A percentile compares a stretch with the other conserved stretches of the same genome.
phyloP scores from a whole-genome alignment of 2,113 vertebrate species.

The Perca schrenkii region DNA sequence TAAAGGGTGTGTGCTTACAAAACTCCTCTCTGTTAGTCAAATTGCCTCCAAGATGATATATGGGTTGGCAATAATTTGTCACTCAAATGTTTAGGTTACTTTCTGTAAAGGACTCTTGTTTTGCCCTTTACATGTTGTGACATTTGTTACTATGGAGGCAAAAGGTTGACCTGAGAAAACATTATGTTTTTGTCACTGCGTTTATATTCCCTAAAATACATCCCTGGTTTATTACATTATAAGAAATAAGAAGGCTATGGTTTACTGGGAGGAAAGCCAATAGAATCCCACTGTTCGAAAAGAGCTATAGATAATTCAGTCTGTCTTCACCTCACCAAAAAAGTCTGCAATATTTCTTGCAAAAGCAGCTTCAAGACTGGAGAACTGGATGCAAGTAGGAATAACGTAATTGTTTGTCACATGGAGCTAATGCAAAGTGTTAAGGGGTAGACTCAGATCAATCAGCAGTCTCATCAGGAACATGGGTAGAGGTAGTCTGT shows the following conservation, averaged over 20 bases:
- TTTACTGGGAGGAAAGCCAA: slow-evolving; percentile 58
- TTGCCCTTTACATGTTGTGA: slow-evolving; percentile 19
- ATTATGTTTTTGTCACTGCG: slow-evolving; percentile 3
- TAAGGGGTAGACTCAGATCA: slow-evolving; percentile 61
- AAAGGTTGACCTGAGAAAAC: slow-evolving; percentile 28
- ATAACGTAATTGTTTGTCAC: slow-evolving; percentile 49
- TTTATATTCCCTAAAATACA: slow-evolving; percentile 15
- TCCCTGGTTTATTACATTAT: slow-evolving; percentile 35
- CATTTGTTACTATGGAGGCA: slow-evolving; percentile 13
- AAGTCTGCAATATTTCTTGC: slow-evolving; percentile 36
- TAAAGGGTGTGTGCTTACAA: slow-evolving; percentile 14
- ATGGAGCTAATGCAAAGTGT: slow-evolving; percentile 49
- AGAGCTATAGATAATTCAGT: slow-evolving; percentile 50
- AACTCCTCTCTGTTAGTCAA: slow-evolving; percentile 22
- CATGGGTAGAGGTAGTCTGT: slow-evolving; percentile 45
- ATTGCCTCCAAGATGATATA: slow-evolving; percentile 31
- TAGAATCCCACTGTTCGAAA: slow-evolving; percentile 44
- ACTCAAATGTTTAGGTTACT: neutral
- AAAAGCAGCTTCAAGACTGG: slow-evolving; percentile 24
- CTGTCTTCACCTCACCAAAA: slow-evolving; percentile 58
- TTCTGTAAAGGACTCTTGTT: neutral
- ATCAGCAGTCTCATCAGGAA: slow-evolving; percentile 66
- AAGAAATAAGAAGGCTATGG: slow-evolving; percentile 35
- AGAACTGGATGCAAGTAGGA: slow-evolving; percentile 37
- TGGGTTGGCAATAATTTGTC: neutral